These are phyloP conservation scores for Clunio marinus DNA, from an alignment of 2,888 invertebrate genomes.

Conservation along the genomic window DNA sequence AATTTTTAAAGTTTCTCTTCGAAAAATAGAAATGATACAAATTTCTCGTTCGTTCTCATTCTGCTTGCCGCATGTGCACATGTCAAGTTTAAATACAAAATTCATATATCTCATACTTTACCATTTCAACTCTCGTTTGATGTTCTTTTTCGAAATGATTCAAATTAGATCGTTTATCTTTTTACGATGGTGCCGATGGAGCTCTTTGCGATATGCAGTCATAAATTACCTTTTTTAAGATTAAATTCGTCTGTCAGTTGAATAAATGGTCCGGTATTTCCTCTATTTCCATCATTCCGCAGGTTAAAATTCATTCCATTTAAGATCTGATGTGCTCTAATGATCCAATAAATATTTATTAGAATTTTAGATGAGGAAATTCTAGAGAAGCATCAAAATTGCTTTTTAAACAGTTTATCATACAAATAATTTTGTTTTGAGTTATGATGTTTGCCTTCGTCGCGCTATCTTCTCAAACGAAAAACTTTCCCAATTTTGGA, in stretches of 20 bases:
- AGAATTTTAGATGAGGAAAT: neutral
- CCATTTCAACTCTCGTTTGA: slow-evolving; percentile 9
- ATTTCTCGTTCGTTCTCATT: neutral
- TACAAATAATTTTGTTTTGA: slow-evolving; percentile 16
- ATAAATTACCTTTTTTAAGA: slow-evolving; percentile 5
- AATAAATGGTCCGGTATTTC: slow-evolving; percentile 18
- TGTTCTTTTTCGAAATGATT: slow-evolving; percentile 22
- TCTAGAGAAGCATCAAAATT: neutral
- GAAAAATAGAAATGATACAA: slow-evolving; percentile 21
- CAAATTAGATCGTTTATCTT: slow-evolving; percentile 38
- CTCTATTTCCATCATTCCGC: neutral
- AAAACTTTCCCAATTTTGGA: neutral
- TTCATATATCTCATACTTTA: slow-evolving; percentile 5
- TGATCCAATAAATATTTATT: slow-evolving; percentile 39
- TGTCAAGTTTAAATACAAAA: slow-evolving; percentile 22
- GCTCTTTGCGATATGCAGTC: neutral
- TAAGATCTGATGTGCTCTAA: slow-evolving; percentile 15
- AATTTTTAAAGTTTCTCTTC: slow-evolving; percentile 13
- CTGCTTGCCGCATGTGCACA: slow-evolving; percentile 24
- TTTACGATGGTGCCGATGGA: neutral
- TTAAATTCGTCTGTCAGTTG: slow-evolving; percentile 1
- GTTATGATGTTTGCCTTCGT: slow-evolving; percentile 34
- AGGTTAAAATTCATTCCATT: slow-evolving; percentile 19
- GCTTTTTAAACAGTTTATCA: slow-evolving; percentile 29
- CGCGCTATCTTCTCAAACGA: slow-evolving; percentile 6